phyloP scores from a whole-genome alignment of 2,113 vertebrate species.

The Serinus canaria region DNA sequence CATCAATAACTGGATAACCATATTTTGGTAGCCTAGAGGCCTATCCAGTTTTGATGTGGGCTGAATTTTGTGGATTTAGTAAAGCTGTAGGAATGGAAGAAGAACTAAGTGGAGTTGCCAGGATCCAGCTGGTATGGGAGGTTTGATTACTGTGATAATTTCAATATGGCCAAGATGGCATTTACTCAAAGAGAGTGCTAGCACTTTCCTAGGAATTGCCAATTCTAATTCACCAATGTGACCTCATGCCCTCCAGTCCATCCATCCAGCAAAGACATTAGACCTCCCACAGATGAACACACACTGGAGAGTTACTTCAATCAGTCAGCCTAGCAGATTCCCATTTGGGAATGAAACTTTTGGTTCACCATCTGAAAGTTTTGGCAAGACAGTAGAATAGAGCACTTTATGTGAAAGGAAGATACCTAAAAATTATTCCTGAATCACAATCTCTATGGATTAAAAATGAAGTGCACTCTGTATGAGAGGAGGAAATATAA shows the following conservation, averaged over 20 bases:
- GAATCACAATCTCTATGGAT: neutral
- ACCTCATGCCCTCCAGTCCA: neutral
- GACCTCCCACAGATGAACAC: neutral
- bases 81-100: neutral
- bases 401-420: neutral
- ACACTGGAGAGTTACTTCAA: neutral
- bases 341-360: neutral
- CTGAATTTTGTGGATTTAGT: neutral
- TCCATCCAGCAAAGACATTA: neutral
- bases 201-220: neutral
- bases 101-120: neutral
- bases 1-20: neutral
- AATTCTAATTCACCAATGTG: rapidly evolving
- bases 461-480: neutral
- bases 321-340: neutral
- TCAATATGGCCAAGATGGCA: neutral
- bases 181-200: neutral
- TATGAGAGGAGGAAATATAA: neutral
- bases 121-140: neutral
- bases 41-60: neutral
- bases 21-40: neutral
- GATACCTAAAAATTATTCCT: neutral
- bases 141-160: neutral
- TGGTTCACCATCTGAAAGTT: neutral
- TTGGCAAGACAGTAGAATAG: neutral